Conservation (phyloP, 2,113 vertebrate genomes). For the Cepphus grylle region DNA sequence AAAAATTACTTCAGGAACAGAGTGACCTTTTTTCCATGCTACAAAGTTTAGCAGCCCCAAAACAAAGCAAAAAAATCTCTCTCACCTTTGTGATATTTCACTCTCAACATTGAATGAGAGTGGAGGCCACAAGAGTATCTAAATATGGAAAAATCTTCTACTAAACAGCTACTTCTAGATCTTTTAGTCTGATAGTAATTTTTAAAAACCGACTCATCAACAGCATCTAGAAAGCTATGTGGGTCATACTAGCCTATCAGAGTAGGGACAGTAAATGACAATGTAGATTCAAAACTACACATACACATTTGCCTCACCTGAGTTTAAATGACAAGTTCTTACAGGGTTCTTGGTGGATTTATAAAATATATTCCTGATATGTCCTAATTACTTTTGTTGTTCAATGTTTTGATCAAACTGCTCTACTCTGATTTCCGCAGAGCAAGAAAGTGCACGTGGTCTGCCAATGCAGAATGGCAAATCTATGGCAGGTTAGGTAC, state of each 20-base stretch:
- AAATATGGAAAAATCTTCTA: neutral
- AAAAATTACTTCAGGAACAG: neutral
- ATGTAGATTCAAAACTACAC: neutral
- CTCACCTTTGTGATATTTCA: neutral
- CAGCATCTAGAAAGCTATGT: neutral
- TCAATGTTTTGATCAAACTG: neutral
- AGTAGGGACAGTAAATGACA: neutral
- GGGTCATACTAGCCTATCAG: neutral
- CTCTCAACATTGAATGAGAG: rapidly evolving
- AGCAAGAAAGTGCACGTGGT: neutral
- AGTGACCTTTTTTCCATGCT: neutral
- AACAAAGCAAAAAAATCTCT: neutral
- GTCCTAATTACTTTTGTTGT: neutral
- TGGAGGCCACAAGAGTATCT: neutral
- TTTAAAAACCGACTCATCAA: neutral
- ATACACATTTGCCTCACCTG: neutral
- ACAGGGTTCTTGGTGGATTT: neutral
- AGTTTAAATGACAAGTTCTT: neutral
- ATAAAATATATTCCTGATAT: neutral
- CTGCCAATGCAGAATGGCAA: neutral
- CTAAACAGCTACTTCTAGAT: neutral
- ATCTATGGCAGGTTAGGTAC: neutral
- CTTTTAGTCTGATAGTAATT: neutral
- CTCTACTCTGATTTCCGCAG: neutral
- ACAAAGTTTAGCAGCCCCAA: neutral